Evolutionary conservation across 1,140 invertebrate genomes (phyloP).

Genomic region (Drosophila ercepeae): DNA sequence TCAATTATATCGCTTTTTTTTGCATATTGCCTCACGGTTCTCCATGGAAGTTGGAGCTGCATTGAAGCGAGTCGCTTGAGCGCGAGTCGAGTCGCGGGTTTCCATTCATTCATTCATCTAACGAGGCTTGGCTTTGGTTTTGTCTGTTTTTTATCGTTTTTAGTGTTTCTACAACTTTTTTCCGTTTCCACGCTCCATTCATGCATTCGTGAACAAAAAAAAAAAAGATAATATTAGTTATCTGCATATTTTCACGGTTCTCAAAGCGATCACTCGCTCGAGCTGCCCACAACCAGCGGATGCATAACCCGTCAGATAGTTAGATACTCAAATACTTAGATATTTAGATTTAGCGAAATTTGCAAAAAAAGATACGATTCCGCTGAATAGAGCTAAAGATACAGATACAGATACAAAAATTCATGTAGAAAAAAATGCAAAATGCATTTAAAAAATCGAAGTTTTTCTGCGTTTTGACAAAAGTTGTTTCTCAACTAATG

Average conservation of each 20-base stretch:
- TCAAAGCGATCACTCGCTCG: conserved; percentile 58
- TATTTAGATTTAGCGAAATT: too few species aligned
- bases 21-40: conserved; percentile 22
- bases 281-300: conserved; percentile 76
- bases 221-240: conserved; percentile 81
- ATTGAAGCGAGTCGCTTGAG: conserved; percentile 35
- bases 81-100: neutral
- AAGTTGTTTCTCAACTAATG: conserved; percentile 52
- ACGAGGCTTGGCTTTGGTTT: conserved; percentile 38
- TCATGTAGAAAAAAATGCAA: too few species aligned
- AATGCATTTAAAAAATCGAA: too few species aligned
- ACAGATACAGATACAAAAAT: conserved; percentile 16
- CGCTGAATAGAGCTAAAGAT: too few species aligned
- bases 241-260: conserved; percentile 81
- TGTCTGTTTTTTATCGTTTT: conserved; percentile 4
- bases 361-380: too few species aligned
- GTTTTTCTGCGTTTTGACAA: too few species aligned
- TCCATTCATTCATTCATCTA: conserved; percentile 59
- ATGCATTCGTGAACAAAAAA: conserved; percentile 76
- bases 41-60: conserved; percentile 16
- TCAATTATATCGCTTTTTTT: conserved; percentile 56
- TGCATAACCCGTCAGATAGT: too few species aligned
- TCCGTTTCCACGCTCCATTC: conserved; percentile 71
- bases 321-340: too few species aligned
- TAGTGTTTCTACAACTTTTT: conserved; percentile 50